Percentiles rank a stretch among this genome's conserved stretches.
phyloP scores from a whole-genome alignment of 2,797 vertebrate species.

The Gymnocypris eckloni region DNA sequence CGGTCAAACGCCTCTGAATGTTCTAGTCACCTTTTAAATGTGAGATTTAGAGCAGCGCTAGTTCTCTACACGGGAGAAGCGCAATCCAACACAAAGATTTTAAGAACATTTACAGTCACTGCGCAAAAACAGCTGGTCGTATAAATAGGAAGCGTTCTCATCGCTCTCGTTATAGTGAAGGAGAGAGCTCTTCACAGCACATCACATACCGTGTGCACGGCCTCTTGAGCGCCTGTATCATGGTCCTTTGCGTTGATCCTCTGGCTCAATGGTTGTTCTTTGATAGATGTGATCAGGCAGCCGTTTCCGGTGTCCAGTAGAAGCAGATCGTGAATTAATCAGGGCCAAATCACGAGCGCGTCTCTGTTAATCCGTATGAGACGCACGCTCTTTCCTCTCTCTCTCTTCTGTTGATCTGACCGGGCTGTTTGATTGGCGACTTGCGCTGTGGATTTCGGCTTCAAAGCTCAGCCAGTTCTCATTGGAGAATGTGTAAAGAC shows the following conservation, averaged over 20 bases:
- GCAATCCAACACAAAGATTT: neutral
- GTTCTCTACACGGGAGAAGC: neutral
- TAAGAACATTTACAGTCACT: neutral
- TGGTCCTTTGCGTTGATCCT: slow-evolving; percentile 44
- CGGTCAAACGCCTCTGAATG: neutral
- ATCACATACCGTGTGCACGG: slow-evolving; percentile 53
- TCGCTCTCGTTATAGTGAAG: neutral
- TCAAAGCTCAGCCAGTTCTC: slow-evolving; percentile 50
- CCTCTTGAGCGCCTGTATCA: slow-evolving; percentile 43
- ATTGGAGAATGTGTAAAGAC: slow-evolving; percentile 27
- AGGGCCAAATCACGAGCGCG: neutral
- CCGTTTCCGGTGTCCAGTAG: slow-evolving; percentile 37
- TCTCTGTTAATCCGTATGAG: slow-evolving; percentile 20
- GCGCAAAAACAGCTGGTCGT: slow-evolving; percentile 2
- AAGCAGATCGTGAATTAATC: neutral
- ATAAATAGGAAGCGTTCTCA: neutral
- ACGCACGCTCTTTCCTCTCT: neutral
- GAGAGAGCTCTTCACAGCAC: neutral
- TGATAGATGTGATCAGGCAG: slow-evolving; percentile 27
- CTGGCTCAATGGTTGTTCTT: slow-evolving; percentile 41
- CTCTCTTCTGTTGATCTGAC: neutral
- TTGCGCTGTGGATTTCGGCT: slow-evolving; percentile 34
- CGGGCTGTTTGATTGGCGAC: slow-evolving; percentile 48
- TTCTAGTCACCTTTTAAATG: neutral
- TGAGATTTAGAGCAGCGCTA: neutral